Conservation (phyloP, 2,888 invertebrate species). For the Volucella inanis region DNA sequence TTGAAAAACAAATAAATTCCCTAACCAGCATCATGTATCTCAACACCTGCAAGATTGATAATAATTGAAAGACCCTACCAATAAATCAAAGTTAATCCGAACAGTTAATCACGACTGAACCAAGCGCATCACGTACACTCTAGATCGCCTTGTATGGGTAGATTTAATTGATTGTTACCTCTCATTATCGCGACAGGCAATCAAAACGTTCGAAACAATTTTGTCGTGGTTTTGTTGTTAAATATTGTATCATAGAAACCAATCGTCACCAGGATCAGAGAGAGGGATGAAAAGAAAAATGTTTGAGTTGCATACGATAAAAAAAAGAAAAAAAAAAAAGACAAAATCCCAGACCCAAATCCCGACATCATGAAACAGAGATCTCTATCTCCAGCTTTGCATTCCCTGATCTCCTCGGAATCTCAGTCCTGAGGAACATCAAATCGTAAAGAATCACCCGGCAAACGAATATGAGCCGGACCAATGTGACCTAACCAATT, state of each 20-base stretch:
- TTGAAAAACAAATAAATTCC: conserved; percentile 16
- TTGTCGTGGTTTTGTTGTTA: conserved; percentile 53
- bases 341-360: conserved; percentile 33
- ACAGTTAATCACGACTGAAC: conserved; percentile 52
- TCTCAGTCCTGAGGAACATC: not conserved
- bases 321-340: conserved; percentile 18
- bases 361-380: conserved; percentile 46
- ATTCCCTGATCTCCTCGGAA: conserved; percentile 18
- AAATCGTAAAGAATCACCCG: not conserved
- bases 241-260: not conserved
- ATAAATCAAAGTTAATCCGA: conserved; percentile 63
- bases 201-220: conserved; percentile 70
- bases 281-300: not conserved
- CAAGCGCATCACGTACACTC: conserved; percentile 8
- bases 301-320: conserved; percentile 6
- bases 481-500: not conserved
- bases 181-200: conserved; percentile 72
- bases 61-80: conserved; percentile 42
- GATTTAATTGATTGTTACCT: conserved; percentile 72
- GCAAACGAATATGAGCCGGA: not conserved
- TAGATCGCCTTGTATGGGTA: conserved; percentile 15
- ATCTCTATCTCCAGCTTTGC: conserved; percentile 42
- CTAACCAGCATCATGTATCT: conserved; percentile 25
- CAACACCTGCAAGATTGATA: conserved; percentile 68
- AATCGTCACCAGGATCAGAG: not conserved